Evolutionary conservation across 1,140 invertebrate genomes (phyloP), one percentile per base, ranked within the genome.

Genomic region (Meloidogyne exigua): DNA sequence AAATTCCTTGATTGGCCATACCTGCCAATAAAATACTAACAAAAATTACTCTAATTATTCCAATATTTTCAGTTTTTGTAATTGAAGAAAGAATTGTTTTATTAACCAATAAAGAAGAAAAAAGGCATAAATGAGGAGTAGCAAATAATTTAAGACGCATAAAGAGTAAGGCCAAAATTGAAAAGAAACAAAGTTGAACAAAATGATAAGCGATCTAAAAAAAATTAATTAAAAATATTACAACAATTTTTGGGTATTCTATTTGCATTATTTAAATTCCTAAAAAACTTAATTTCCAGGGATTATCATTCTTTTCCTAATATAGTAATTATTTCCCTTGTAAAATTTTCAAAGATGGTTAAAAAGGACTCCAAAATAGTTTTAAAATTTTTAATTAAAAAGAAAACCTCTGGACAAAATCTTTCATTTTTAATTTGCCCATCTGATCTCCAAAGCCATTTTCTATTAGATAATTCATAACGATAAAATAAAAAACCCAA

Each of bases 71-170:
- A 68, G 28, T 64, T 79, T 23, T 44, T n/a, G 18, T 26, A 81
- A 62, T 80, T 23, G 32, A 63, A 36, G 9, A 28, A 65, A 49
- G n/a, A 72, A 36, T 3, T 76, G 80, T 84, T 91, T 90, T 86
- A 42, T 89, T 90, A 11, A 91, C 89, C 0, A 91, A 82, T 7
- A 93, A 81, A 1, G 92, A 91, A 3, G 90, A 89, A 2, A 93
- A 85, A 15, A 94, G 88, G 81, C 93, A 93, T 75, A 94, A 87
- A 81, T 94, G 92, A 10, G 93, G 93, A 1, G 92, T 92, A 87
- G 93, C 91, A 84, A 94, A 92, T 23, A 94, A 83, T 87, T 94
- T 94, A 57, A 95, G 85, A 83, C 93, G 89, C 93, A 94, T 94
- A 10, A 94, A 91, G 12, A 94, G 88, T 15, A 90, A 81, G 26